A percentile compares a stretch with the other conserved stretches of the same genome.
Evolutionary conservation across 2,797 vertebrate species (phyloP).

Genomic region (Fistularia commersonii): DNA sequence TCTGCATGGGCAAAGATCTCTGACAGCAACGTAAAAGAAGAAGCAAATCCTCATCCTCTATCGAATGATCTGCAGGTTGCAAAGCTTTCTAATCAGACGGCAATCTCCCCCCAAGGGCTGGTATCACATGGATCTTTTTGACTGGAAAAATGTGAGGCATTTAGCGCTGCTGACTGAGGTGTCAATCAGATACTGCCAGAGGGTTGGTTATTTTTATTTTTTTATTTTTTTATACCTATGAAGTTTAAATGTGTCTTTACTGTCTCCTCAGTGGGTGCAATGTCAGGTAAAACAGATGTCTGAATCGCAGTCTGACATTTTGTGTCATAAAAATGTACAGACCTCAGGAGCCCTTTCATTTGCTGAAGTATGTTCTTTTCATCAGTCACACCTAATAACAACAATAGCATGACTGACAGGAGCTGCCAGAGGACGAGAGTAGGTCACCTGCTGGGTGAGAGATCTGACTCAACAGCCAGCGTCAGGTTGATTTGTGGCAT

Average conservation of each 20-base stretch:
- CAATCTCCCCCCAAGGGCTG: slow-evolving; percentile 23
- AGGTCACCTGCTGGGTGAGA: too few relatives aligned
- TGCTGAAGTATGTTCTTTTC: slow-evolving; percentile 32
- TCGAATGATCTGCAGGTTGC: slow-evolving; percentile 21
- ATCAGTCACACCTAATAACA: slow-evolving; percentile 37
- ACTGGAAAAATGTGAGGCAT: slow-evolving; percentile 26
- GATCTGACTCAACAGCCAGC: too few relatives aligned
- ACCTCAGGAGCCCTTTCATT: slow-evolving; percentile 29
- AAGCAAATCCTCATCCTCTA: slow-evolving; percentile 9
- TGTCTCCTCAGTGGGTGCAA: slow-evolving; percentile 12
- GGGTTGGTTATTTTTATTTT: slow-evolving; percentile 25
- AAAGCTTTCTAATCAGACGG: slow-evolving; percentile 25
- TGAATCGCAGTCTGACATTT: slow-evolving; percentile 57
- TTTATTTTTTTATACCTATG: slow-evolving; percentile 33
- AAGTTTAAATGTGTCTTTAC: slow-evolving; percentile 59
- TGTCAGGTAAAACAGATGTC: slow-evolving; percentile 53
- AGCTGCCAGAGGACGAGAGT: too few relatives aligned
- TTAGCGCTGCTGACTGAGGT: slow-evolving; percentile 29
- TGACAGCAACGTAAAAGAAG: too few relatives aligned
- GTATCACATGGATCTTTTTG: slow-evolving; percentile 5
- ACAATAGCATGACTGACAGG: not conserved
- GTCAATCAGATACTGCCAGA: slow-evolving; percentile 34
- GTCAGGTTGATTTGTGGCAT: too few relatives aligned
- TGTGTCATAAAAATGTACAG: slow-evolving; percentile 52
- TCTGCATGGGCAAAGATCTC: too few relatives aligned